Base-by-base conservation (phyloP, 2,888 invertebrate species). In the Ellobium chinense region DNA sequence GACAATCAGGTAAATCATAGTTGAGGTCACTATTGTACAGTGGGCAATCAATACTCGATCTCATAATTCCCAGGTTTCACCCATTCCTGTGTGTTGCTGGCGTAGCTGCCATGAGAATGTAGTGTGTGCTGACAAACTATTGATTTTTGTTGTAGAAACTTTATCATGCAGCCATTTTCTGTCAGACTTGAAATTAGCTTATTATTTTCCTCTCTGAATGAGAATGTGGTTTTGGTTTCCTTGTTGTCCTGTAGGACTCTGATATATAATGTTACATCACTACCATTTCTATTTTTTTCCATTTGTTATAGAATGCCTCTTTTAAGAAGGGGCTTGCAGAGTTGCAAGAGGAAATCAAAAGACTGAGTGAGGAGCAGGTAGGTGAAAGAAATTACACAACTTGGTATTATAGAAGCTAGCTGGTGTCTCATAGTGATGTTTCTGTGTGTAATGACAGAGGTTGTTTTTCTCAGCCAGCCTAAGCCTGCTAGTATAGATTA, bases 331-430 rank as follows among this genome's bases (percentile, higher is more conserved):
- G 72, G 12, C 39, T 70, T n/a, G 54, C 65, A 29, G 78, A 78
- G 37, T 81, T 91, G 24, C 91, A 91, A 75, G 88, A 86, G 78
- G 90, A 91, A 78, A 91, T 91, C 36, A 89, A 88, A 82, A 83
- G 84, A 63, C 85, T 91, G 69, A 91, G 91, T 83, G 88, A 91
- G 73, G 88, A 90, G 84, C 91, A 91, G 87, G 91, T 91, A 85
- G 82, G 83, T 82, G 46, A 29, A 46, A n/a, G n/a, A n/a, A n/a
- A n/a, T n/a, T n/a, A n/a, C n/a, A n/a, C n/a, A n/a, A n/a, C n/a
- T n/a, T n/a, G n/a, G n/a, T n/a, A n/a, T n/a, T n/a, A 46, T 46
- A 12, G 46, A 46, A 18, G 46, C 7, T 12, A 12, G 46, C 46
- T 18, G 7, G 7, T 46, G 46, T 12, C 18, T 18, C 46, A 46